A percentile compares a stretch with the other conserved stretches of the same genome.
phyloP scores from a whole-genome alignment of 2,113 vertebrate genomes.

The Ptychochromis oligacanthus region DNA sequence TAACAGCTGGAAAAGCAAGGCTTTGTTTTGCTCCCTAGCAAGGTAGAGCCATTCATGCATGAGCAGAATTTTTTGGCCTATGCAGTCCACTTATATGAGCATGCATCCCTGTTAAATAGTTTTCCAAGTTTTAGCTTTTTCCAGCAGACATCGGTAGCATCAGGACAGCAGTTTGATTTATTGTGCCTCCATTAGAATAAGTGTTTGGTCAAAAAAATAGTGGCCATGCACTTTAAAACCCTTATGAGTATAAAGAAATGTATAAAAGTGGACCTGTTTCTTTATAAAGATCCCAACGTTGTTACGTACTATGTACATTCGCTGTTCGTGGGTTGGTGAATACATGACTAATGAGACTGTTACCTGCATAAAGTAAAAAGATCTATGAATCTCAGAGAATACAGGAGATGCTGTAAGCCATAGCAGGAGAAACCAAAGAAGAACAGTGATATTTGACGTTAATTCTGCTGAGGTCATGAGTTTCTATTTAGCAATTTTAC shows the following conservation, averaged over 20 bases:
- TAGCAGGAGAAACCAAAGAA: neutral
- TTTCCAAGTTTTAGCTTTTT: too few relatives aligned
- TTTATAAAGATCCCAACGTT: neutral
- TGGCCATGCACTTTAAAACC: too few relatives aligned
- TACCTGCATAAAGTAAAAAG: neutral
- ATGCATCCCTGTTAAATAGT: neutral
- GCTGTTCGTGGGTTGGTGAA: neutral
- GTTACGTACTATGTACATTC: neutral
- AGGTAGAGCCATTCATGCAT: neutral
- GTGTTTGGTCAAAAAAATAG: too few relatives aligned
- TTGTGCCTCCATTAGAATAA: neutral
- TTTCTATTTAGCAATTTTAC: slow-evolving; percentile 31
- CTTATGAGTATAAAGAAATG: too few relatives aligned
- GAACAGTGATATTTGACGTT: slow-evolving; percentile 14
- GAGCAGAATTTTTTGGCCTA: neutral
- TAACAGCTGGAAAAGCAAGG: neutral
- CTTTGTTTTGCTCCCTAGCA: neutral
- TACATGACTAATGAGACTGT: neutral
- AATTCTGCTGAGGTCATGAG: slow-evolving; percentile 11
- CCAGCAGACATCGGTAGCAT: neutral
- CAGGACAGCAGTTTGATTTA: neutral
- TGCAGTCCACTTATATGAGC: neutral
- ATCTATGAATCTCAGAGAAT: neutral
- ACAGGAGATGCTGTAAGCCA: neutral
- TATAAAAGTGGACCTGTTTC: too few relatives aligned